A percentile compares a stretch with the other conserved stretches of the same genome.
phyloP scores from a whole-genome alignment of 2,888 invertebrate species.

The Fragum sueziense region DNA sequence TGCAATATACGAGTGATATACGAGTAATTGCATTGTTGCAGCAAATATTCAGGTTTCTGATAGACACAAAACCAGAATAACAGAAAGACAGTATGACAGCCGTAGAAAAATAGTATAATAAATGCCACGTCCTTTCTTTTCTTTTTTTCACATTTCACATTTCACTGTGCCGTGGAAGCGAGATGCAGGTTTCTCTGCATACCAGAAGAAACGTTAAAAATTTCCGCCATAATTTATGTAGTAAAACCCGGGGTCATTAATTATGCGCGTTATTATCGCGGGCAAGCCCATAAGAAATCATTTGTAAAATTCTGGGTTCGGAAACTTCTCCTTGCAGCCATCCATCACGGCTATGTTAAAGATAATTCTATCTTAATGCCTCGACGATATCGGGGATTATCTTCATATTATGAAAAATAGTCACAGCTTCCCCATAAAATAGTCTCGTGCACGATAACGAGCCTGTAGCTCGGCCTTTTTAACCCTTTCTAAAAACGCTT shows the following conservation, averaged over 20 bases:
- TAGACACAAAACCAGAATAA: too few relatives aligned
- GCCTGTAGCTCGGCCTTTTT: slow-evolving; percentile 32
- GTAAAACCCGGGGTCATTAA: slow-evolving; percentile 39
- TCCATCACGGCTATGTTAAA: slow-evolving; percentile 48
- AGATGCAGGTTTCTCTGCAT: slow-evolving; percentile 1
- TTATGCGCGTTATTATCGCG: slow-evolving; percentile 46
- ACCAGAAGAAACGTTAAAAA: background rate
- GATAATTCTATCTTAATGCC: slow-evolving; percentile 64
- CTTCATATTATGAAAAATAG: slow-evolving; percentile 61
- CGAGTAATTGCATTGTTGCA: too few relatives aligned
- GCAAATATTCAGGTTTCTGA: too few relatives aligned
- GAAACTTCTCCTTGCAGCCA: slow-evolving; percentile 45
- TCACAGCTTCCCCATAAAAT: slow-evolving; percentile 62
- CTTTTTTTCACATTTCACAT: too few relatives aligned
- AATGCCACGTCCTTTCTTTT: too few relatives aligned
- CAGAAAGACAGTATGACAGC: too few relatives aligned
- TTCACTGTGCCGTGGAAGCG: too few relatives aligned
- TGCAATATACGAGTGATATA: too few relatives aligned
- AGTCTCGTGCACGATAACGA: slow-evolving; percentile 56
- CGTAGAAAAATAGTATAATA: too few relatives aligned
- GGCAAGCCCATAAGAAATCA: slow-evolving; percentile 56
- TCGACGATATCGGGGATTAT: slow-evolving; percentile 52
- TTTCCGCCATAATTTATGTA: slow-evolving; percentile 21
- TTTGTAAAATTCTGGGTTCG: slow-evolving; percentile 54
- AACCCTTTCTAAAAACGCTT: too few relatives aligned